phyloP scores from a whole-genome alignment of 2,113 vertebrate genomes.

The Regulus satrapa region DNA sequence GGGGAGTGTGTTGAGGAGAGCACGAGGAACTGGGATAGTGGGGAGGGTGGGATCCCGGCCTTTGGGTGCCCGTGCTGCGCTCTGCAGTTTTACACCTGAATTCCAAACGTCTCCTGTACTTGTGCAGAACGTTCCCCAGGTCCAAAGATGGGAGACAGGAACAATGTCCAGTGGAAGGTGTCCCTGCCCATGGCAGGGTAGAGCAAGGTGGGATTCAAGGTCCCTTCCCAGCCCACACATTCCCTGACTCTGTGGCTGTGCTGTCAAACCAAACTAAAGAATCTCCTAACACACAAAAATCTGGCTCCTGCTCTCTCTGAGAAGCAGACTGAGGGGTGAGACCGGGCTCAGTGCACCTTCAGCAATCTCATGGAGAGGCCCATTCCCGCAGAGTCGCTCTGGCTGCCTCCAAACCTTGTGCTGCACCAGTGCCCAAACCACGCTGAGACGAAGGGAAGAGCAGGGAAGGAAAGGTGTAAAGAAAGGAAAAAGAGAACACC shows the following conservation, averaged over 20 bases:
- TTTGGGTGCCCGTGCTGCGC: neutral
- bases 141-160: neutral
- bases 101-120: neutral
- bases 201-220: neutral
- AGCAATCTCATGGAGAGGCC: neutral
- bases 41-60: neutral
- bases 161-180: fast-evolving
- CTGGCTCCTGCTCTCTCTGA: neutral
- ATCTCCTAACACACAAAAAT: neutral
- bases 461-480: neutral
- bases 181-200: neutral
- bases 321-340: neutral
- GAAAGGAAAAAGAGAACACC: neutral
- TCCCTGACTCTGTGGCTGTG: neutral
- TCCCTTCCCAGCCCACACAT: neutral
- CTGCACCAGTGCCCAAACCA: neutral
- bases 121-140: neutral
- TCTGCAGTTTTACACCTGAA: neutral
- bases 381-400: neutral
- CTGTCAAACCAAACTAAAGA: neutral
- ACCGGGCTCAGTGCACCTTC: neutral
- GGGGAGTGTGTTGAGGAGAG: neutral
- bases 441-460: neutral
- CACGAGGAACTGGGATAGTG: fast-evolving
- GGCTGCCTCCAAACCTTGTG: neutral